Evolutionary conservation across 2,888 invertebrate species (phyloP).

Genomic region (Arctia plantaginis): DNA sequence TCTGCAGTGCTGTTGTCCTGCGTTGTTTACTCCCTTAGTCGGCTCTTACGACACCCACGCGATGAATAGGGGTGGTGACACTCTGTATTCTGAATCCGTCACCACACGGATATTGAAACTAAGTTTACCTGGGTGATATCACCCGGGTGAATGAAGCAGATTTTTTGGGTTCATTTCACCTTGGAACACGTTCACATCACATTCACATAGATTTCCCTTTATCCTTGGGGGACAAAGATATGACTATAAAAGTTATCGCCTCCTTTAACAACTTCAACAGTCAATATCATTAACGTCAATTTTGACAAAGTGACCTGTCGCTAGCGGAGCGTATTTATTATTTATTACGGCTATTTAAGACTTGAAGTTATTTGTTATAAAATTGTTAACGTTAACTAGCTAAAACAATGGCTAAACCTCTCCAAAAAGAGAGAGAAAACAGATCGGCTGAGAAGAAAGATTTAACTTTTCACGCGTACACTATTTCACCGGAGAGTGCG

Average conservation of each 20-base stretch:
- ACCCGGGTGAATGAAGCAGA: no score
- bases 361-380: neutral
- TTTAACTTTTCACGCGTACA: slow-evolving; percentile 74
- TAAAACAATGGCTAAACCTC: slow-evolving; percentile 68
- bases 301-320: neutral
- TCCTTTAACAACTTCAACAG: neutral
- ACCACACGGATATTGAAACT: no score
- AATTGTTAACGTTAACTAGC: neutral
- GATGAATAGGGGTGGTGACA: no score
- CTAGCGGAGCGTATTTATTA: neutral
- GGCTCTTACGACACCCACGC: no score
- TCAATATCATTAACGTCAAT: neutral
- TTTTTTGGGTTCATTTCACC: no score
- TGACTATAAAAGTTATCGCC: neutral
- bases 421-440: slow-evolving; percentile 79
- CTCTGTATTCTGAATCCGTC: no score
- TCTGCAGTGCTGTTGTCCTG: no score
- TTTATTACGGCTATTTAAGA: neutral
- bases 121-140: no score
- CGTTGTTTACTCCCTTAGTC: no score
- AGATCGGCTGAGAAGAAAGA: slow-evolving; percentile 80
- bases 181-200: no score
- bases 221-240: neutral
- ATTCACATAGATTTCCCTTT: no score
- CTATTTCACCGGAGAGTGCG: slow-evolving; percentile 78